phyloP scores from a whole-genome alignment of 2,797 vertebrate species.

The Melanotaenia nigrans region DNA sequence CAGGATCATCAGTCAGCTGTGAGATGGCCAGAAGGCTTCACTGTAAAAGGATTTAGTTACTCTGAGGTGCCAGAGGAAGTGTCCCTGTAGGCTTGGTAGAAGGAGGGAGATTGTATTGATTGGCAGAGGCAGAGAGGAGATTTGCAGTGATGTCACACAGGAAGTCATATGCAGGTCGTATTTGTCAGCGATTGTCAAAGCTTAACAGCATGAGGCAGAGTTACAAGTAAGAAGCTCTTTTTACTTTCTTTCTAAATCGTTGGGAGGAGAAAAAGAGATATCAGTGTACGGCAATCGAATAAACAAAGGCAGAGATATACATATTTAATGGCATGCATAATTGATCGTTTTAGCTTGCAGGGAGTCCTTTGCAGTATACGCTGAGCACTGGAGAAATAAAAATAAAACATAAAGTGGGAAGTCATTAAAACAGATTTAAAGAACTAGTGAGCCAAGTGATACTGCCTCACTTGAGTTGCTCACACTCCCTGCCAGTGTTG shows the following conservation, averaged over 20 bases:
- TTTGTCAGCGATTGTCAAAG: slow-evolving; percentile 22
- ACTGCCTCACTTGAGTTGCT: slow-evolving; percentile 55
- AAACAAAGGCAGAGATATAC: slow-evolving; percentile 82
- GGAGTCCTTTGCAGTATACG: slow-evolving; percentile 79
- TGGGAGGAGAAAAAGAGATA: slow-evolving; percentile 63
- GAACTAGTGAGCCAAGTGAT: slow-evolving; percentile 56
- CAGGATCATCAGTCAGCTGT: slow-evolving; percentile 73
- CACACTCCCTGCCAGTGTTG: slow-evolving; percentile 43
- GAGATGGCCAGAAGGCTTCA: slow-evolving; percentile 61
- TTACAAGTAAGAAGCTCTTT: slow-evolving; percentile 27
- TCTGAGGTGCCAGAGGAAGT: slow-evolving; percentile 58
- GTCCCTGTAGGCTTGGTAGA: slow-evolving; percentile 48
- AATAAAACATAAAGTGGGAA: slow-evolving; percentile 80
- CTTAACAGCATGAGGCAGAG: slow-evolving; percentile 26
- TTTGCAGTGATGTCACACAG: slow-evolving; percentile 67
- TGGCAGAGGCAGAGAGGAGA: slow-evolving; percentile 42
- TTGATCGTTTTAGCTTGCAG: slow-evolving; percentile 77
- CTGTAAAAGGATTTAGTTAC: slow-evolving; percentile 71
- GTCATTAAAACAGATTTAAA: slow-evolving; percentile 76
- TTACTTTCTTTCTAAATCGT: slow-evolving; percentile 68
- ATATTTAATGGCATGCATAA: slow-evolving; percentile 83
- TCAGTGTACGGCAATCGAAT: slow-evolving; percentile 74
- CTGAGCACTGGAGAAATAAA: slow-evolving; percentile 78
- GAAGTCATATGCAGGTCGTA: slow-evolving; percentile 60
- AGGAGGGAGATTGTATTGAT: slow-evolving; percentile 51